These are phyloP conservation scores for Clarias gariepinus DNA, from an alignment of 2,113 vertebrate species.

Conservation along the genomic window DNA sequence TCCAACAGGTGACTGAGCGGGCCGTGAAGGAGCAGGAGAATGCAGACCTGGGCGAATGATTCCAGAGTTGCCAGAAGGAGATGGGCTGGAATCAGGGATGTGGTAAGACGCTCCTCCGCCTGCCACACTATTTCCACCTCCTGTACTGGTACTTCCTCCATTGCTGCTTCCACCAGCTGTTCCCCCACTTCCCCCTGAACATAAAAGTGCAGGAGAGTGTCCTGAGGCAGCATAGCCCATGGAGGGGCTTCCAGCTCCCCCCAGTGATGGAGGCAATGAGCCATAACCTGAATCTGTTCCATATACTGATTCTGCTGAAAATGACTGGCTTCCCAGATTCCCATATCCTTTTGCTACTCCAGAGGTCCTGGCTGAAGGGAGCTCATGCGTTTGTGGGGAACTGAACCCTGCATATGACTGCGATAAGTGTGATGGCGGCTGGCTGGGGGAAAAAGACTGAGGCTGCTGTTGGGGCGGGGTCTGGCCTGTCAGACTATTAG, in stretches of 20 bases:
- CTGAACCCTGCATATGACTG: slow-evolving; percentile 81
- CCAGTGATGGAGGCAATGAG: slow-evolving; percentile 74
- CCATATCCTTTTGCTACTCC: slow-evolving; percentile 71
- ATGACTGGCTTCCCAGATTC: slow-evolving; percentile 75
- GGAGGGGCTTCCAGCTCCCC: slow-evolving; percentile 84
- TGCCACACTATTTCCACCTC: slow-evolving; percentile 65
- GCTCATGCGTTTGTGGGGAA: slow-evolving; percentile 81
- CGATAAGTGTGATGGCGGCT: slow-evolving; percentile 75
- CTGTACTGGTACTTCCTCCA: slow-evolving; percentile 66
- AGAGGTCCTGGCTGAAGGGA: slow-evolving; percentile 73
- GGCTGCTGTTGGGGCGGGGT: slow-evolving; percentile 77
- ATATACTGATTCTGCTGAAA: slow-evolving; percentile 78
- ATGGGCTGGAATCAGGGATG: slow-evolving; percentile 86
- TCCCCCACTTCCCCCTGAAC: slow-evolving; percentile 76
- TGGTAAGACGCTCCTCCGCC: slow-evolving; percentile 74
- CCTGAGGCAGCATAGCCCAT: slow-evolving; percentile 85
- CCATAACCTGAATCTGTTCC: slow-evolving; percentile 75
- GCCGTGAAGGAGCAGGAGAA: slow-evolving; percentile 81
- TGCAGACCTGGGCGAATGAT: slow-evolving; percentile 87
- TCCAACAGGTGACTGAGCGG: slow-evolving; percentile 83
- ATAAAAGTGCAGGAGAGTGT: slow-evolving; percentile 87
- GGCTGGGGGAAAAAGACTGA: slow-evolving; percentile 80
- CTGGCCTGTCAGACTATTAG: slow-evolving; percentile 82
- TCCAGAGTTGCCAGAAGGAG: slow-evolving; percentile 78
- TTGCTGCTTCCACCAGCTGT: slow-evolving; percentile 67